Conservation (phyloP, 2,888 invertebrate genomes). For the Polia nebulosa region DNA sequence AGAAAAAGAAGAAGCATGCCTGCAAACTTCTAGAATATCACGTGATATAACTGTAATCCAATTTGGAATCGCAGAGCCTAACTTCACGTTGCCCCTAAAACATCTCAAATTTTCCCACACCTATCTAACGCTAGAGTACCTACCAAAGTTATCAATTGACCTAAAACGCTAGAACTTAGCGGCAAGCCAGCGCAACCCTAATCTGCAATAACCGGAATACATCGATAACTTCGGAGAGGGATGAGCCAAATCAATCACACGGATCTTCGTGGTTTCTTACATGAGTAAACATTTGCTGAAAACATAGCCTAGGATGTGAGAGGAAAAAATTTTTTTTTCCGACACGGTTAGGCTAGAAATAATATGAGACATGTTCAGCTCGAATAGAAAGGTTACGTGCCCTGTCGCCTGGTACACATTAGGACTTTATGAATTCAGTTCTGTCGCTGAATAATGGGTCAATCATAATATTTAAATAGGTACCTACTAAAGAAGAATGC, state of each 20-base stretch:
- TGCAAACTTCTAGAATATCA: too few species aligned
- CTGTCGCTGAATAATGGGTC: too few species aligned
- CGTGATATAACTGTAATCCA: background rate
- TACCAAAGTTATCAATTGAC: constrained; percentile 42
- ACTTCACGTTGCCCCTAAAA: background rate
- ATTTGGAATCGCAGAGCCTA: background rate
- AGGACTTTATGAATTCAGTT: too few species aligned
- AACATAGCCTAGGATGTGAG: constrained; percentile 16
- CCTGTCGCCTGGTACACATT: too few species aligned
- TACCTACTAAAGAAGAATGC: too few species aligned
- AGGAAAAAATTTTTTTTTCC: background rate
- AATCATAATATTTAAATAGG: too few species aligned
- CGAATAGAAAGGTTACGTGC: background rate
- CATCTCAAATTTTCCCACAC: background rate
- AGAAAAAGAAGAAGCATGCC: too few species aligned
- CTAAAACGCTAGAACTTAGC: constrained; percentile 35
- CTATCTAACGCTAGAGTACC: background rate
- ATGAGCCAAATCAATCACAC: constrained; percentile 60
- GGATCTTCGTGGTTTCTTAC: constrained; percentile 37
- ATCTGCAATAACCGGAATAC: constrained; percentile 50
- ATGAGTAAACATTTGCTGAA: constrained; percentile 34
- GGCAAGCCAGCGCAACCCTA: constrained; percentile 9
- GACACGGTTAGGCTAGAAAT: too few species aligned
- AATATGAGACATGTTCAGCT: background rate
- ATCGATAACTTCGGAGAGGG: constrained; percentile 50